Base-by-base conservation (phyloP, 2,797 vertebrate genomes). In the Halcyon leucocephala region DNA sequence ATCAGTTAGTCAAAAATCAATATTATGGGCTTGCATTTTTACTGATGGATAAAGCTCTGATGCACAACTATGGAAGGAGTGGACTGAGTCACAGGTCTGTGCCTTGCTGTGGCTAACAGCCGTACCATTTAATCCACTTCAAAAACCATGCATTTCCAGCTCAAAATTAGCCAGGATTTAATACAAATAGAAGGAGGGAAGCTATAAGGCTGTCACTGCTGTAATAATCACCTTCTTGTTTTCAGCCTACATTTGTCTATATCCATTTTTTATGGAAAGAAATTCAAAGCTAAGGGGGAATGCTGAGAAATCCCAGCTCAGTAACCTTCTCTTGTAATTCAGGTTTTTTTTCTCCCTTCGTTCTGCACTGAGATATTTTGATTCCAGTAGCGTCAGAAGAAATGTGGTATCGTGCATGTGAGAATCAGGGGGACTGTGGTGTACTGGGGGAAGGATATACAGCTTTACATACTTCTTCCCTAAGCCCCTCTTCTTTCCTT, bases 1-100 rank as follows among this genome's bases (percentile, higher is more conserved):
- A 74, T 41, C 54, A 72, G 37, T 83, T 88, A 81, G 42, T 76
- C n/a, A 96, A 91, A 96, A 93, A 83, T 91, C 91, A 92, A 21
- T 78, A 87, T 57, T 35, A 65, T 0, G 1, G 60, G n/a, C 44
- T 90, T 93, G 66, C 55, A 70, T 57, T 92, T 94, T 89, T 86
- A 41, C 67, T 89, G 66, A 51, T 0, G 1, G 42, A 37, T 77
- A 62, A 84, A 35, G n/a, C 58, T 87, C 25, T 78, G 48, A 54
- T 17, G 41, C 41, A 49, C 1, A 0, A 31, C 22, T 33, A 33
- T 22, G n/a, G 39, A 83, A 88, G 54, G 41, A 90, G 65, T 1
- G 1, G 33, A 41, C 54, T 76, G 74, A 54, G 58, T 65, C 70
- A 37, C 46, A 46, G 35, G 26, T 72, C 66, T 66, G 24, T 77